A percentile compares a stretch with the other conserved stretches of the same genome.
Evolutionary conservation across 2,797 vertebrate genomes (phyloP).

Genomic region (Poecilia wingei): DNA sequence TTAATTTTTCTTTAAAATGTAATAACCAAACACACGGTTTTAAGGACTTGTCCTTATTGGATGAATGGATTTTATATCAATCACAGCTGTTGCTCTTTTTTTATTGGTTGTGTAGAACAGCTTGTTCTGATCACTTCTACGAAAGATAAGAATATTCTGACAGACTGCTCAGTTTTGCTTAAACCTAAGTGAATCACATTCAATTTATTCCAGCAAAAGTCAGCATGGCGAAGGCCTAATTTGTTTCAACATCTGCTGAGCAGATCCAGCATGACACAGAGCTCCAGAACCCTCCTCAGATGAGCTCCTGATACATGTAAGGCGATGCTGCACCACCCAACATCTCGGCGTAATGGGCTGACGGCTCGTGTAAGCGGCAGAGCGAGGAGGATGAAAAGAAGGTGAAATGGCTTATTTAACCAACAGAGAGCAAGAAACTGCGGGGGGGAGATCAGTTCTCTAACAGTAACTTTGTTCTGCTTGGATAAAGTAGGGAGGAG

Average conservation of each 20-base stretch:
- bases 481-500: constrained; percentile 62
- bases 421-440: constrained; percentile 69
- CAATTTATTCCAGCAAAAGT: not conserved
- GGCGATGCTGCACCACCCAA: constrained; percentile 32
- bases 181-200: not conserved
- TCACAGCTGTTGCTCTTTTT: not conserved
- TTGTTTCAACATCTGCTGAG: constrained; percentile 23
- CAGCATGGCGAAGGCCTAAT: constrained; percentile 6
- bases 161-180: not conserved
- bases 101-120: not conserved
- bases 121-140: not conserved
- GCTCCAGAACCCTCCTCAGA: constrained; percentile 41
- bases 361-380: constrained; percentile 58
- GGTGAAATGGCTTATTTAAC: constrained; percentile 81
- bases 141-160: not conserved
- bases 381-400: constrained; percentile 67
- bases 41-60: not conserved
- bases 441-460: constrained; percentile 72
- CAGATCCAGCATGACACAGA: constrained; percentile 26
- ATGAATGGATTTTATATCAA: not conserved
- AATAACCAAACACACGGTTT: too few species aligned
- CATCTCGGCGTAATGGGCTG: constrained; percentile 58
- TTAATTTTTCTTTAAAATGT: not conserved
- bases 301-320: constrained; percentile 38
- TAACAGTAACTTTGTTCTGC: constrained; percentile 73